Evolutionary conservation across 2,797 vertebrate genomes (phyloP).

Genomic region (Furcifer pardalis): DNA sequence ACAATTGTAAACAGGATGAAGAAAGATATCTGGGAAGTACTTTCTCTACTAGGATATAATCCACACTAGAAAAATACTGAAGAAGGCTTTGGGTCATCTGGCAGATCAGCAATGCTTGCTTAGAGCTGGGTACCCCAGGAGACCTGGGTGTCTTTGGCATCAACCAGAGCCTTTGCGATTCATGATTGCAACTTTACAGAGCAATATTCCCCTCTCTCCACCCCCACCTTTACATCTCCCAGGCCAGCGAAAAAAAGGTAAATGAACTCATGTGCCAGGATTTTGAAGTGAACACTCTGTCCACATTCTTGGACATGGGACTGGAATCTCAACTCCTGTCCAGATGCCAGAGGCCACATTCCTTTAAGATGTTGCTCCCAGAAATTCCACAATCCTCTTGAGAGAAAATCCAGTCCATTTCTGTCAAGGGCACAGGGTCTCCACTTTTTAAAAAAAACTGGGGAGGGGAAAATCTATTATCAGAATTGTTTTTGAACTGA

Average conservation of each 20-base stretch:
- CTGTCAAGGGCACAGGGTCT: fast-evolving
- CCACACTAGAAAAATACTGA: not conserved
- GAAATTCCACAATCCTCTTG: conserved; percentile 6
- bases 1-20: not conserved
- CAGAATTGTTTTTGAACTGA: not conserved
- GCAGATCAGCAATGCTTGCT: not conserved
- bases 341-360: conserved; percentile 72
- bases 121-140: not conserved
- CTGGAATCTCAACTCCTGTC: conserved; percentile 72
- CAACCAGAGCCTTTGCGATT: not conserved
- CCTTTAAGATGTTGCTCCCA: conserved; percentile 52
- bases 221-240: not conserved
- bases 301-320: conserved; percentile 73
- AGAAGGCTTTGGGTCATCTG: conserved; percentile 3
- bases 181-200: not conserved
- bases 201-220: not conserved
- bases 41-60: not conserved
- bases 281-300: conserved; percentile 70
- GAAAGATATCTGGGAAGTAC: fast-evolving
- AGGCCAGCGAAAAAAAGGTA: conserved; percentile 33
- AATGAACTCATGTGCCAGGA: conserved; percentile 53
- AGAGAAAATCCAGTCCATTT: conserved; percentile 5
- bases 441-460: fast-evolving
- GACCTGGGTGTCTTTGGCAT: not conserved
- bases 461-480: not conserved